Percentiles rank a stretch among this genome's conserved stretches.
Conservation (phyloP, 2,797 vertebrate species). For the Alouatta caraya region DNA sequence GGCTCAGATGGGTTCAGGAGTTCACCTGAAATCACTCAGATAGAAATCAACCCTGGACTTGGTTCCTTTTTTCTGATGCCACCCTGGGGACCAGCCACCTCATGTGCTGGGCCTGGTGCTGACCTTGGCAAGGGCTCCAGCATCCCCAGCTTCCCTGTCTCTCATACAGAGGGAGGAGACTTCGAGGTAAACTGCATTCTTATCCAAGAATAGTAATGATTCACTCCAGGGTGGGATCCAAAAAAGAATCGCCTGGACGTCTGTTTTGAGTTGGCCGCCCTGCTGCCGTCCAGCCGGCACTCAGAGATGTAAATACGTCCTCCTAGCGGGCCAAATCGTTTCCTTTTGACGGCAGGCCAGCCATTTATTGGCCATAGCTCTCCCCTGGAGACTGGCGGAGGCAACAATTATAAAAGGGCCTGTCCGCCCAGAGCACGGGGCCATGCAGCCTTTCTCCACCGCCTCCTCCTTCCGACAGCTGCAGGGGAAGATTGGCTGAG, state of each 20-base stretch:
- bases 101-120: rapidly evolving
- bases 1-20: not conserved
- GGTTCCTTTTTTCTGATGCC: not conserved
- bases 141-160: not conserved
- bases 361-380: constrained; percentile 68
- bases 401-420: constrained; percentile 73
- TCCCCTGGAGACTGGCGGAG: constrained; percentile 70
- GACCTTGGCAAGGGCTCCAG: not conserved
- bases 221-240: constrained; percentile 69
- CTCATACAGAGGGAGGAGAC: not conserved
- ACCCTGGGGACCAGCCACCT: not conserved
- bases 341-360: constrained; percentile 77
- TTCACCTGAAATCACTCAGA: not conserved
- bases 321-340: constrained; percentile 75
- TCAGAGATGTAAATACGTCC: constrained; percentile 76
- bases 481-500: constrained; percentile 51
- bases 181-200: constrained; percentile 55
- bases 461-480: constrained; percentile 54
- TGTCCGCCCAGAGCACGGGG: not conserved
- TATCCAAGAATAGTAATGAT: constrained; percentile 70
- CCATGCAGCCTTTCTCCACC: constrained; percentile 5
- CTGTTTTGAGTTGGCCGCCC: constrained; percentile 58
- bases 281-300: constrained; percentile 72
- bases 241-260: constrained; percentile 60
- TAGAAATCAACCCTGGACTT: not conserved